phyloP scores from a whole-genome alignment of 2,888 invertebrate species.

The Chalcosyrphus nemorum region DNA sequence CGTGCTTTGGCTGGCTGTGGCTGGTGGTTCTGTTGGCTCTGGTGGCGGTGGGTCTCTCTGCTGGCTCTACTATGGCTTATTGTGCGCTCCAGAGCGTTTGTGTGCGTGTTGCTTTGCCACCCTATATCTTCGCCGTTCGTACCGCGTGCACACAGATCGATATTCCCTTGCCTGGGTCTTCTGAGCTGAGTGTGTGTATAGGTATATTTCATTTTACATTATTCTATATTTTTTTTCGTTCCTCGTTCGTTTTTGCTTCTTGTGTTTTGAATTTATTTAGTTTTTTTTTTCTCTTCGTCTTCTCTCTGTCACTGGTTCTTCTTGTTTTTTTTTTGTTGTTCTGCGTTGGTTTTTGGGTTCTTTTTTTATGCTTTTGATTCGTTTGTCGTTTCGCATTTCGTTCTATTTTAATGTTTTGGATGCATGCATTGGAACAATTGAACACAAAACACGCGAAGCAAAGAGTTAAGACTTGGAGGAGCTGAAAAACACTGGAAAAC shows the following conservation, averaged over 20 bases:
- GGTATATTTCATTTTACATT: constrained; percentile 57
- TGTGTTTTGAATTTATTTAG: constrained; percentile 6
- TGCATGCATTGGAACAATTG: constrained; percentile 56
- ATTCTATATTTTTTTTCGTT: constrained; percentile 62
- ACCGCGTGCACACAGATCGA: constrained; percentile 61
- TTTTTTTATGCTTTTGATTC: constrained; percentile 59
- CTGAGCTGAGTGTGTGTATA: constrained; percentile 3
- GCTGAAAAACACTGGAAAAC: constrained; percentile 60
- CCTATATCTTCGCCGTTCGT: constrained; percentile 39
- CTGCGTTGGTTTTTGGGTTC: constrained; percentile 10
- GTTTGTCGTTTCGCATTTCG: constrained; percentile 66
- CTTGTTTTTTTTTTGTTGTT: constrained; percentile 36
- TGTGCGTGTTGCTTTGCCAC: constrained; percentile 63
- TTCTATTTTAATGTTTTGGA: constrained; percentile 70
- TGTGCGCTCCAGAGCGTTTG: constrained; percentile 63
- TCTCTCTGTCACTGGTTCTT: constrained; percentile 22
- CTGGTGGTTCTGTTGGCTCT: constrained; percentile 8
- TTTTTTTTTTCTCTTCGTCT: constrained; percentile 23
- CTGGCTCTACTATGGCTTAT: too few species aligned
- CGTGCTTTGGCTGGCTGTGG: constrained; percentile 16
- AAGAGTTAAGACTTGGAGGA: constrained; percentile 14
- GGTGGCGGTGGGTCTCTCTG: too few species aligned
- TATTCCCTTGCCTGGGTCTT: constrained; percentile 16
- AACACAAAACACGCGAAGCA: constrained; percentile 55
- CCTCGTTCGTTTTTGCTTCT: constrained; percentile 30